Percentiles rank a stretch among this genome's conserved stretches.
These are phyloP conservation scores for Mesopsocus fuscifrons DNA, from an alignment of 2,888 invertebrate genomes.

Conservation along the genomic window DNA sequence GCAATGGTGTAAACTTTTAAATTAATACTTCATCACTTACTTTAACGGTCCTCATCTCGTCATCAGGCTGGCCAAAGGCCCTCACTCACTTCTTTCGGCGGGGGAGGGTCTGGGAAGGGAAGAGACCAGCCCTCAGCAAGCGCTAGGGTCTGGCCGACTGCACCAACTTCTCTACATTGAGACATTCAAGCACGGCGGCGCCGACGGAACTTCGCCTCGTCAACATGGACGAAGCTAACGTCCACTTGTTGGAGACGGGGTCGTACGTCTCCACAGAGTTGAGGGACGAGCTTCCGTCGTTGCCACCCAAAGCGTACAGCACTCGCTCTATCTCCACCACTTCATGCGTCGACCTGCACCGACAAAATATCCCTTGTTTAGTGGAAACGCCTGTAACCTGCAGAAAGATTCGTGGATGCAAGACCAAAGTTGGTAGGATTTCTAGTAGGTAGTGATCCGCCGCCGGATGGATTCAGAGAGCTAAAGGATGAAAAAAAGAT, in stretches of 20 bases:
- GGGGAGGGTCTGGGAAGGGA: constrained; percentile 5
- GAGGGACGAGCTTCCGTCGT: constrained; percentile 47
- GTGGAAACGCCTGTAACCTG: too few relatives aligned
- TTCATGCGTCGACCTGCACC: constrained; percentile 43
- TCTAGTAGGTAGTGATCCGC: too few relatives aligned
- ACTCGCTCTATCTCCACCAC: constrained; percentile 40
- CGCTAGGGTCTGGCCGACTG: background rate
- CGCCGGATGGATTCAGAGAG: too few relatives aligned
- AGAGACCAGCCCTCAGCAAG: constrained; percentile 1
- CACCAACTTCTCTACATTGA: constrained; percentile 29
- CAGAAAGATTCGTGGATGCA: too few relatives aligned
- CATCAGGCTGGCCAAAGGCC: too few relatives aligned
- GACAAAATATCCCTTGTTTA: too few relatives aligned
- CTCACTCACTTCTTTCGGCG: constrained; percentile 1
- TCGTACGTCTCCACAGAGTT: constrained; percentile 50
- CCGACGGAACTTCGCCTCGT: constrained; percentile 43
- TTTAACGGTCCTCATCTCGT: too few relatives aligned
- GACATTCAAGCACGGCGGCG: constrained; percentile 43
- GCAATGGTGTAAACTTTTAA: too few relatives aligned
- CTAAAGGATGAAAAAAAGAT: too few relatives aligned
- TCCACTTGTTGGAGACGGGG: constrained; percentile 43
- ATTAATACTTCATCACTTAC: too few relatives aligned
- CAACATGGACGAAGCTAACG: constrained; percentile 42
- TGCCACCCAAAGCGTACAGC: constrained; percentile 45
- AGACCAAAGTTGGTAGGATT: too few relatives aligned